Base-by-base conservation (phyloP, 2,113 vertebrate species). In the Chaetodon auriga region DNA sequence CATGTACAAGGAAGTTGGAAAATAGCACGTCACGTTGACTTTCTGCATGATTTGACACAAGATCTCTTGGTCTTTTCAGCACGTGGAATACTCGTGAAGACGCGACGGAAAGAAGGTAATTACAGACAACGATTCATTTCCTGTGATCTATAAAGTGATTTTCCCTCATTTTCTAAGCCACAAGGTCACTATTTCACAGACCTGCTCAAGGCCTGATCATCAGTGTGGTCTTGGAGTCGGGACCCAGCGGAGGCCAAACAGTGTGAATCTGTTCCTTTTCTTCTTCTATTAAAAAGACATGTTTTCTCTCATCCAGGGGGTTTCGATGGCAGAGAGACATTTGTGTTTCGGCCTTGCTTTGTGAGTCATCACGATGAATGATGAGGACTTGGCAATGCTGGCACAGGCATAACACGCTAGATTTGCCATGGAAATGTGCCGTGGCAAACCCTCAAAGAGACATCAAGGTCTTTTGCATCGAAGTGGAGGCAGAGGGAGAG, bases 401-500 rank as follows among this genome's bases (percentile, higher is more conserved):
- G 80, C 85, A 45, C 68, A 66, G 58, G 66, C 70, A 86, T 85
- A 81, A 90, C 87, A 91, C 63, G 61, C 80, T 85, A 87, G 82
- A 91, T 90, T 94, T 89, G 84, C 86, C 10, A 57, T 91, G 79
- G 82, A 90, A 91, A 89, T 89, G 89, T 88, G 89, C 88, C 69
- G 76, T 90, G 87, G 87, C 83, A 89, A 83, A 91, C 82, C 72
- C 77, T 91, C 87, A 86, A 83, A 89, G 79, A 83, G 68, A 90
- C 88, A 88, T 89, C 90, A 87, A 92, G 90, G 89, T 92, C 79
- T 90, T 82, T 86, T 76, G 79, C 78, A 82, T 81, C 15, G 13
- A 66, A 43, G 80, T 65, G 64, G 68, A 84, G 82, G 73, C 60
- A 74, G 81, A 69, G 21, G 8, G 25, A 54, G 72, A 18, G 49